phyloP scores from a whole-genome alignment of 2,888 invertebrate species.

The Dasysyrphus tricinctus region DNA sequence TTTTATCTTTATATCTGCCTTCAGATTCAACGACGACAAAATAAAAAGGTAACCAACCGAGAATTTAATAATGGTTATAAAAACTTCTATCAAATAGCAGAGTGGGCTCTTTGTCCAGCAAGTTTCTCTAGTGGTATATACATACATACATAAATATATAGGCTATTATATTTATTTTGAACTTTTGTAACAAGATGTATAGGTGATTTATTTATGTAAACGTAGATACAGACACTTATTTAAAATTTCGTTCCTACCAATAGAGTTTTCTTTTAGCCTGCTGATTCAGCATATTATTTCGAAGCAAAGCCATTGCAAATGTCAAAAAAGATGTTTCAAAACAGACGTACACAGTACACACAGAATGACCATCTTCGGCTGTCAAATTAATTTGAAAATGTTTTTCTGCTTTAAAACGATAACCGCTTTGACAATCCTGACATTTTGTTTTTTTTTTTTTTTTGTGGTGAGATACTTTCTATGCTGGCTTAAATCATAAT shows the following conservation, averaged over 20 bases:
- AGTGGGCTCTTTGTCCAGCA: not conserved
- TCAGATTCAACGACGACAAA: not conserved
- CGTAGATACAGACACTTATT: not conserved
- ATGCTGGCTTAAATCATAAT: conserved; percentile 33
- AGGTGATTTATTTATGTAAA: not conserved
- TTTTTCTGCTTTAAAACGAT: conserved; percentile 35
- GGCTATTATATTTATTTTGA: not conserved
- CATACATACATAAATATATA: too few relatives aligned
- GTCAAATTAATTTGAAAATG: conserved; percentile 57
- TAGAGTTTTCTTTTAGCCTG: not conserved
- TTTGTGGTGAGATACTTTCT: conserved; percentile 5
- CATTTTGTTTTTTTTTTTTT: not conserved
- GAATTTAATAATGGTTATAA: conserved; percentile 57
- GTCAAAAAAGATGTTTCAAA: not conserved
- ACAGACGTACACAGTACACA: not conserved
- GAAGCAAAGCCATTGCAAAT: not conserved
- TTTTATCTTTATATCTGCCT: conserved; percentile 1
- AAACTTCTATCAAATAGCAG: conserved; percentile 18
- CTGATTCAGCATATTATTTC: not conserved
- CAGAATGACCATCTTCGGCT: conserved; percentile 18
- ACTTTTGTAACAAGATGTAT: not conserved
- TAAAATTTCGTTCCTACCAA: not conserved
- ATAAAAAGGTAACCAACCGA: conserved; percentile 40
- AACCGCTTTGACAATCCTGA: conserved; percentile 42
- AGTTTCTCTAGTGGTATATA: not conserved